Percentiles rank a stretch among this genome's conserved stretches.
Evolutionary conservation across 2,888 invertebrate species (phyloP).

Genomic region (Panzeria rudis): DNA sequence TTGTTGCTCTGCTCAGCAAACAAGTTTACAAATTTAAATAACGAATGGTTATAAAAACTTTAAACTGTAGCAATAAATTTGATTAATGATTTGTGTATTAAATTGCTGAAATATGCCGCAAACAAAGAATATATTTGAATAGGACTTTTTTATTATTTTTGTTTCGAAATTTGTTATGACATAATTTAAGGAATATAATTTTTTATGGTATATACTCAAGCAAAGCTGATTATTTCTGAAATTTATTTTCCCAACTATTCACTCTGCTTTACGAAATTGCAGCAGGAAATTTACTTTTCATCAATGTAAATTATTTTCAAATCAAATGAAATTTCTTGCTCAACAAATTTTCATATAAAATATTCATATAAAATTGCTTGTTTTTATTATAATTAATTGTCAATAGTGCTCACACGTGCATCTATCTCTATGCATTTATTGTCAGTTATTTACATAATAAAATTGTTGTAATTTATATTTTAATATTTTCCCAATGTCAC

Average conservation of each 20-base stretch:
- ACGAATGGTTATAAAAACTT: conserved; percentile 10
- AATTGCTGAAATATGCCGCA: conserved; percentile 9
- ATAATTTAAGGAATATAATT: too few species aligned
- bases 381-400: conserved; percentile 22
- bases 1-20: conserved; percentile 13
- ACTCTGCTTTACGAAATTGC: neutral
- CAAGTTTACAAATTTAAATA: conserved; percentile 38
- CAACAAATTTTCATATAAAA: neutral
- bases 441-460: conserved; percentile 30
- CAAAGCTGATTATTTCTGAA: too few species aligned
- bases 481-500: conserved; percentile 38
- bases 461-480: conserved; percentile 20
- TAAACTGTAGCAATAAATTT: conserved; percentile 9
- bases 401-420: conserved; percentile 24
- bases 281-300: neutral
- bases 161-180: too few species aligned
- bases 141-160: neutral
- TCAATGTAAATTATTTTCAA: neutral
- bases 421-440: neutral
- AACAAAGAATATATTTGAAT: neutral
- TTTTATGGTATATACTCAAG: too few species aligned
- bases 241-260: neutral
- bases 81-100: conserved; percentile 32
- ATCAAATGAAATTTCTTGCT: neutral
- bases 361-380: neutral